A percentile compares a stretch with the other conserved stretches of the same genome.
Conservation (phyloP, 2,888 invertebrate genomes). For the Idaea biselata region DNA sequence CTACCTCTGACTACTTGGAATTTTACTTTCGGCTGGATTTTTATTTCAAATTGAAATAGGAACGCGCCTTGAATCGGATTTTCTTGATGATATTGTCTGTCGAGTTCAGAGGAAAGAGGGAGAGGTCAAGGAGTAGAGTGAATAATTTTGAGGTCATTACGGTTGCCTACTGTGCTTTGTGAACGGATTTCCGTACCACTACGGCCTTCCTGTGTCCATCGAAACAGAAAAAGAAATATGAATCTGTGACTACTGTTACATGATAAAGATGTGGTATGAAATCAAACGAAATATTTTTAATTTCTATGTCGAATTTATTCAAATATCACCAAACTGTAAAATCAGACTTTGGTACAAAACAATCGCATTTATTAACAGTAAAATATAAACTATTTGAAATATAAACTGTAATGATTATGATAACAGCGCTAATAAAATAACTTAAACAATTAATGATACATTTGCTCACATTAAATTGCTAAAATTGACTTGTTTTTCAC, state of each 20-base stretch:
- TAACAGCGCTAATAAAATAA: slow-evolving; percentile 23
- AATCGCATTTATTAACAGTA: slow-evolving; percentile 49
- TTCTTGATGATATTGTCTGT: slow-evolving; percentile 34
- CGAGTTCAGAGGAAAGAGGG: slow-evolving; percentile 13
- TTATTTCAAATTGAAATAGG: slow-evolving; percentile 34
- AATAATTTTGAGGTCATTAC: not conserved
- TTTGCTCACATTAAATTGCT: slow-evolving; percentile 33
- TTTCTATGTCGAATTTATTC: slow-evolving; percentile 53
- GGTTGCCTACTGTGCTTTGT: slow-evolving; percentile 2
- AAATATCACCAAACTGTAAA: slow-evolving; percentile 57
- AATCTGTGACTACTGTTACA: not conserved
- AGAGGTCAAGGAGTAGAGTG: slow-evolving; percentile 23
- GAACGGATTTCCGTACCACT: slow-evolving; percentile 32
- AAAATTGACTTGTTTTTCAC: slow-evolving; percentile 62
- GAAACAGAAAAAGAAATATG: not conserved
- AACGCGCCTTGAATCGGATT: slow-evolving; percentile 33
- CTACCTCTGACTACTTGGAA: slow-evolving; percentile 10
- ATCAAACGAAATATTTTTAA: slow-evolving; percentile 12
- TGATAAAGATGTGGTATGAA: slow-evolving; percentile 2
- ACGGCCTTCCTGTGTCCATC: slow-evolving; percentile 18
- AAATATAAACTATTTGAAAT: slow-evolving; percentile 51
- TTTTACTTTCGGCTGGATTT: slow-evolving; percentile 37
- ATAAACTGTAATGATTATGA: slow-evolving; percentile 17
- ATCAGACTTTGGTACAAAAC: slow-evolving; percentile 61
- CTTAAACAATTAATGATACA: slow-evolving; percentile 20